Evolutionary conservation across 2,797 vertebrate genomes (phyloP), one percentile per base, ranked within the genome.

Genomic region (Xenentodon cancila): DNA sequence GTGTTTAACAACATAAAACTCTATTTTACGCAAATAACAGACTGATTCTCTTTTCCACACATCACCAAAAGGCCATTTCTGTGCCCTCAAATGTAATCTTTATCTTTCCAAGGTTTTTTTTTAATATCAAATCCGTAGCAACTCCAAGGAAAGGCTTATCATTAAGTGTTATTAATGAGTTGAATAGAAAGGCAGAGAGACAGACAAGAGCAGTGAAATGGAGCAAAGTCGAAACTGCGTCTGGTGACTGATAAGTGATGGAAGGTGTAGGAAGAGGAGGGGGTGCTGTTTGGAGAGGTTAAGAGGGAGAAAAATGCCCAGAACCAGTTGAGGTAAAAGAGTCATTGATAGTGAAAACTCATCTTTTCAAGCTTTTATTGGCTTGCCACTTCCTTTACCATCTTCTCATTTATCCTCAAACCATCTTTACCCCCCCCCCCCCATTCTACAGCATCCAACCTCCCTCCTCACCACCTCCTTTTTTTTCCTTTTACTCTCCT

Each of bases 401-500:
- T 69, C 42, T 62, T 40, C 37, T 40, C 13, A 40, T 40, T 40
- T 13, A 15, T 40, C 13, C 37, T 40, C 12, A 37, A 37, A 11
- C 9, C 27, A 34, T 49, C 32, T 9, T 16, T n/a, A 45, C 40
- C 22, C 22, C 66, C 60, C 60, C 15, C 17, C 66, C 62, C 60
- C 15, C 17, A 53, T 56, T 62, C 47, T 3, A 42, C 19, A 48
- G 18, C 16, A 17, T 53, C 27, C 22, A 45, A 13, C 34, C 34
- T 11, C 34, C 9, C 37, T 40, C 13, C 37, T 6, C 34, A 62
- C 49, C 30, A 20, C 19, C 27, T 68, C 63, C 15, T 7, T 7
- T 37, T 43, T 88, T 91, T 89, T 92, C 88, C 84, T 32, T 47
- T 50, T 64, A 1, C 64, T 91, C 84, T 40, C 91, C 92, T 91